Conservation (phyloP, 2,113 vertebrate species). For the Hypanus sabinus region DNA sequence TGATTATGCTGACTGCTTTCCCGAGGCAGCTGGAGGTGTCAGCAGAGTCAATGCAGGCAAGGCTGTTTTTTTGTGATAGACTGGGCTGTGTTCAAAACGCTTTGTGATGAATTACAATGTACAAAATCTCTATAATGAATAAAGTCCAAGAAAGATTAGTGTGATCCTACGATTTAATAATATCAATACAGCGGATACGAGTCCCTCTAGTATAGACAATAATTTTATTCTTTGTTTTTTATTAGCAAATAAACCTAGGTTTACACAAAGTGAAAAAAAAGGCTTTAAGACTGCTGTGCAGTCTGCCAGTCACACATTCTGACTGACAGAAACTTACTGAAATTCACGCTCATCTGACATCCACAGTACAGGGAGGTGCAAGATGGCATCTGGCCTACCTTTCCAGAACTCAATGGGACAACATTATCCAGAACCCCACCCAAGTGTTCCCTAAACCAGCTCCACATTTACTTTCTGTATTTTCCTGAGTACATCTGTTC, state of each 20-base stretch:
- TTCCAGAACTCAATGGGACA: not conserved
- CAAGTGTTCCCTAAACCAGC: too few relatives aligned
- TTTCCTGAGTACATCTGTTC: too few relatives aligned
- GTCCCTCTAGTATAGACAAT: not conserved
- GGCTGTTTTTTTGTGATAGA: too few relatives aligned
- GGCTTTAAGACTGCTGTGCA: not conserved
- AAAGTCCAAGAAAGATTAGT: not conserved
- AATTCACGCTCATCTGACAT: not conserved
- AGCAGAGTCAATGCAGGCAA: too few relatives aligned
- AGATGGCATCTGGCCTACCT: not conserved
- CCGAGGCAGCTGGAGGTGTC: too few relatives aligned
- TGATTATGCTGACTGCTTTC: too few relatives aligned
- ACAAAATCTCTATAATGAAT: not conserved
- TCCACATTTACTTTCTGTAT: too few relatives aligned
- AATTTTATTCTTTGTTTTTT: not conserved
- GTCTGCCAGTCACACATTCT: not conserved
- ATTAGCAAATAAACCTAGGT: not conserved
- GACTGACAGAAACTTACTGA: slow-evolving; percentile 7
- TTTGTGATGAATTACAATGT: too few relatives aligned
- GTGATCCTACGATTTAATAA: not conserved
- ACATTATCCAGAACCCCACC: not conserved
- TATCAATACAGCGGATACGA: not conserved
- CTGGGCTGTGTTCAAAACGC: too few relatives aligned
- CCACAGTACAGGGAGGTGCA: not conserved
- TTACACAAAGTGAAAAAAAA: not conserved